Conservation (phyloP, 2,113 vertebrate genomes). For the Poicephalus gulielmi region DNA sequence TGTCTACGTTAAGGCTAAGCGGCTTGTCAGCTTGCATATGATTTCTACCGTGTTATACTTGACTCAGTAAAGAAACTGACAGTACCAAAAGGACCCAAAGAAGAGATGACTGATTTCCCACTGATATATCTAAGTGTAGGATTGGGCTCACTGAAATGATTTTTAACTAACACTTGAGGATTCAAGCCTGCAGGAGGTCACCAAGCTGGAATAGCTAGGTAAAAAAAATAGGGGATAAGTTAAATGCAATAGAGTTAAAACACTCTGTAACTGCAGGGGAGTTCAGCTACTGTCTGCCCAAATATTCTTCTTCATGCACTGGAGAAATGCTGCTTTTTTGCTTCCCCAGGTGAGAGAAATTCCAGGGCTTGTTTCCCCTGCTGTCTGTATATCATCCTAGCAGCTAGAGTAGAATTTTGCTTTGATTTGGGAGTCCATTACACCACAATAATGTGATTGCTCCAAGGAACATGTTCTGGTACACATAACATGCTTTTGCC, state of each 20-base stretch:
- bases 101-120: background rate
- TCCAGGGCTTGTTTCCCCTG: background rate
- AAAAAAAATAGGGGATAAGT: background rate
- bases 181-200: background rate
- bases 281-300: background rate
- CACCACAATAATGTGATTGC: background rate
- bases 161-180: background rate
- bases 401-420: background rate
- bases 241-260: background rate
- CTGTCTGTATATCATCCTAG: background rate
- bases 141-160: background rate
- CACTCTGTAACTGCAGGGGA: background rate
- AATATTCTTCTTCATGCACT: background rate
- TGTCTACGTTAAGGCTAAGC: background rate
- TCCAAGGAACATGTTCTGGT: background rate
- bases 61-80: background rate
- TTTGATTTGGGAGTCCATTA: constrained; percentile 24
- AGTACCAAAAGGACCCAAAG: background rate
- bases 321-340: background rate
- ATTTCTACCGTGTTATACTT: background rate
- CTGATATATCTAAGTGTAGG: background rate
- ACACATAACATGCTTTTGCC: background rate
- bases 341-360: constrained; percentile 4
- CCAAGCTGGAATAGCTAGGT: background rate
- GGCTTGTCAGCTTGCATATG: background rate